Evolutionary conservation across 2,888 invertebrate genomes (phyloP).

Genomic region (Lochmaea crataegi): DNA sequence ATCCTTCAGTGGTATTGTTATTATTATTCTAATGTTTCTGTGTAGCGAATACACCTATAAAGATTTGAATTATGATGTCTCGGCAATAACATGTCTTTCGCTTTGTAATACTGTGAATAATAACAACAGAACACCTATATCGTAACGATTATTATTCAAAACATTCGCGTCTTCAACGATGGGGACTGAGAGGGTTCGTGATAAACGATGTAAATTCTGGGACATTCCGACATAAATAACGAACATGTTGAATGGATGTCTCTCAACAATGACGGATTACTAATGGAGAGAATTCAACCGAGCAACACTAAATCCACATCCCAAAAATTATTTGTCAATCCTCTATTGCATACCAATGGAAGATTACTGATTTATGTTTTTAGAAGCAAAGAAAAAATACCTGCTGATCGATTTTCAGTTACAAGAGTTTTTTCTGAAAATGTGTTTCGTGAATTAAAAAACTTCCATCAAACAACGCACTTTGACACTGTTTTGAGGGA

Average conservation of each 20-base stretch:
- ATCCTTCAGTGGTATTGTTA: neutral
- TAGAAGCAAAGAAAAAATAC: too few relatives aligned
- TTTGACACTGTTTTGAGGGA: too few relatives aligned
- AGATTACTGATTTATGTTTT: neutral
- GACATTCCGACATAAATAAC: slow-evolving; percentile 41
- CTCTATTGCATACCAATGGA: neutral
- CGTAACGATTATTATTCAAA: slow-evolving; percentile 42
- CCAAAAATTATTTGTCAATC: slow-evolving; percentile 1
- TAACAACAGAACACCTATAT: slow-evolving; percentile 18
- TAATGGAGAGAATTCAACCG: neutral
- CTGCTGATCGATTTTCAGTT: too few relatives aligned
- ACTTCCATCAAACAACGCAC: too few relatives aligned
- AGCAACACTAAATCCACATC: slow-evolving; percentile 1
- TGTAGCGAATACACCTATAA: slow-evolving; percentile 18
- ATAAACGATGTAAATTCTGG: slow-evolving; percentile 44
- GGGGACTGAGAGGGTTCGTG: slow-evolving; percentile 36
- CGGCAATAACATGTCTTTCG: slow-evolving; percentile 5
- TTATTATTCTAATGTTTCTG: neutral
- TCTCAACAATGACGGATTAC: slow-evolving; percentile 3
- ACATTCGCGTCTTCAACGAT: slow-evolving; percentile 37
- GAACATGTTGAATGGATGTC: slow-evolving; percentile 37
- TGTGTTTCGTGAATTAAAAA: too few relatives aligned
- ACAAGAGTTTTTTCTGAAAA: too few relatives aligned
- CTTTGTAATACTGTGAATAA: slow-evolving; percentile 35
- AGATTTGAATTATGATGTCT: slow-evolving; percentile 33